A percentile compares a stretch with the other conserved stretches of the same genome.
phyloP scores from a whole-genome alignment of 1,140 invertebrate genomes.

The Frieseomelitta varia region DNA sequence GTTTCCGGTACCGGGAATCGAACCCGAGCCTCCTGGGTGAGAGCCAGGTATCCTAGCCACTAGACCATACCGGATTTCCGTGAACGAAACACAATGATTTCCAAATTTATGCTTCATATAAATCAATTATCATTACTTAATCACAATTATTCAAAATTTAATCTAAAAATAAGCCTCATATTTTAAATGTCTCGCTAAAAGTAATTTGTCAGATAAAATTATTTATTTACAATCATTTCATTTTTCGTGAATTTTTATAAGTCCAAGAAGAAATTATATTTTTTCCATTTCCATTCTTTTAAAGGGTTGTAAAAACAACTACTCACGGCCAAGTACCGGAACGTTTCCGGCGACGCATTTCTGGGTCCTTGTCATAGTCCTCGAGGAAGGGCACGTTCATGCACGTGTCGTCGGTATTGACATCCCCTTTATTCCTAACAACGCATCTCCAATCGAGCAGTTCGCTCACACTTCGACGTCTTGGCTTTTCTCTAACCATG shows the following conservation, averaged over 20 bases:
- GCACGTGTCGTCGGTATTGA: conserved; percentile 13
- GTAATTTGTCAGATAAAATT: too few species aligned
- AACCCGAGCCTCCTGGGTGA: conserved; percentile 75
- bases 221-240: not conserved
- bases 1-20: conserved; percentile 71
- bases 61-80: conserved; percentile 68
- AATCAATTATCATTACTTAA: not conserved
- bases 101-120: too few species aligned
- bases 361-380: conserved; percentile 66
- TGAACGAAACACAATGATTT: too few species aligned
- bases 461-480: conserved; percentile 73
- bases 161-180: not conserved
- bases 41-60: conserved; percentile 81
- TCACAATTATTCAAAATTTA: not conserved
- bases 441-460: conserved; percentile 68
- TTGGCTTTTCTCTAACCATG: conserved; percentile 70
- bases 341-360: conserved; percentile 73
- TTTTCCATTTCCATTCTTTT: not conserved
- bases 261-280: too few species aligned
- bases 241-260: not conserved
- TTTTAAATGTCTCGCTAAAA: not conserved
- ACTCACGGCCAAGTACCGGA: conserved; percentile 80
- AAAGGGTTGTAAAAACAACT: conserved; percentile 33
- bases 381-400: conserved; percentile 41
- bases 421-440: conserved; percentile 26